Conservation (phyloP, 2,888 invertebrate genomes). For the Scaptodrosophila latifasciaeformis region DNA sequence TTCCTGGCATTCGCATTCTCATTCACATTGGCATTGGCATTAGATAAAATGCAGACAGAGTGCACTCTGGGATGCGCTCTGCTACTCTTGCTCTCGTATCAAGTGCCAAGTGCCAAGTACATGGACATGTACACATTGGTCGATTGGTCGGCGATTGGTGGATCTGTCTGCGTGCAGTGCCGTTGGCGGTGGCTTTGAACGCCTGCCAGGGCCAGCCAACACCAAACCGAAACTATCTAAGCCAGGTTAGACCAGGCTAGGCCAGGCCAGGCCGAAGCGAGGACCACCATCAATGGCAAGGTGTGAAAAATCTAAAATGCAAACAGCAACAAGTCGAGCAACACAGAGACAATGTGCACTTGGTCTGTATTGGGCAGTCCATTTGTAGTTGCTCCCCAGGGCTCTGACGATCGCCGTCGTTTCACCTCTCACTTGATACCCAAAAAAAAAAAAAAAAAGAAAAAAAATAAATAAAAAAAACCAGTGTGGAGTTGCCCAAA, state of each 20-base stretch:
- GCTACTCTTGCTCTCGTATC: slow-evolving; percentile 24
- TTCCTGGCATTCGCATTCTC: background rate
- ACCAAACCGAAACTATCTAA: too few species aligned
- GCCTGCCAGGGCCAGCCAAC: slow-evolving; percentile 15
- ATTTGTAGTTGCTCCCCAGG: slow-evolving; percentile 65
- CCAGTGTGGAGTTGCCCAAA: background rate
- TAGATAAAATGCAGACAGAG: slow-evolving; percentile 52
- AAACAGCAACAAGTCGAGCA: slow-evolving; percentile 37
- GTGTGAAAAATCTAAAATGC: slow-evolving; percentile 69
- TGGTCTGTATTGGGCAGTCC: slow-evolving; percentile 43
- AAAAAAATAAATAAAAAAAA: slow-evolving; percentile 1
- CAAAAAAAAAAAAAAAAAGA: slow-evolving; percentile 23
- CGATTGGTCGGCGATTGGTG: slow-evolving; percentile 5
- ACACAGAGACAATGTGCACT: slow-evolving; percentile 15
- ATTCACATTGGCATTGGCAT: slow-evolving; percentile 38
- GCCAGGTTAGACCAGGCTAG: too few species aligned
- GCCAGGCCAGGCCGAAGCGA: too few species aligned
- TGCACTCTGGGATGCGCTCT: slow-evolving; percentile 8
- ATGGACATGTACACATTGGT: slow-evolving; percentile 43
- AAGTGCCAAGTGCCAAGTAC: slow-evolving; percentile 48
- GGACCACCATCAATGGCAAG: slow-evolving; percentile 46
- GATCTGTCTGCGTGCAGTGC: slow-evolving; percentile 28
- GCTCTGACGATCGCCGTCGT: slow-evolving; percentile 28
- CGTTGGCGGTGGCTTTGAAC: slow-evolving; percentile 60
- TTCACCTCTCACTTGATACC: too few species aligned